A percentile compares a stretch with the other conserved stretches of the same genome.
phyloP scores from a whole-genome alignment of 2,113 vertebrate species.

The Pollachius pollachius region DNA sequence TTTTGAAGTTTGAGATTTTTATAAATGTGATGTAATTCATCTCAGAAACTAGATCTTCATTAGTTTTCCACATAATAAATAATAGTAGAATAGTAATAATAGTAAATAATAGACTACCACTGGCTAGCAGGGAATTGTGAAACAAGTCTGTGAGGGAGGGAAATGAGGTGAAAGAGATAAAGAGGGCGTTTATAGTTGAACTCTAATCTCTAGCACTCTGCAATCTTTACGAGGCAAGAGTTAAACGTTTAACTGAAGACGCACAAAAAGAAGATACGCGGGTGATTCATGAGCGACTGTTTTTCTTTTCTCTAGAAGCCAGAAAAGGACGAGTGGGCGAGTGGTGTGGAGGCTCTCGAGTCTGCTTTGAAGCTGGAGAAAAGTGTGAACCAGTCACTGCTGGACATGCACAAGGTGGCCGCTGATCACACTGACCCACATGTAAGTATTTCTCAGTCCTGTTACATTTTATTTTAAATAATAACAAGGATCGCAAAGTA shows the following conservation, averaged over 20 bases:
- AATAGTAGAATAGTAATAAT: too few species aligned
- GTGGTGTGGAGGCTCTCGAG: slow-evolving; percentile 87
- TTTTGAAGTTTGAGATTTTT: not conserved
- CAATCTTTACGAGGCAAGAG: slow-evolving; percentile 40
- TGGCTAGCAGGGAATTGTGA: not conserved
- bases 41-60: not conserved
- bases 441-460: slow-evolving; percentile 72
- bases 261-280: not conserved
- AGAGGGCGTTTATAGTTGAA: slow-evolving; percentile 28
- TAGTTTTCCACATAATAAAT: not conserved
- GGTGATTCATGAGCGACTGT: slow-evolving; percentile 10
- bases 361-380: slow-evolving; percentile 87
- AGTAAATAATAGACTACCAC: too few species aligned
- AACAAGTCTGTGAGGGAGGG: not conserved
- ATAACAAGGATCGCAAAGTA: not conserved
- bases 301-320: slow-evolving; percentile 73
- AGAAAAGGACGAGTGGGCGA: slow-evolving; percentile 94
- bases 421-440: slow-evolving; percentile 91
- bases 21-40: not conserved
- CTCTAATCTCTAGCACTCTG: not conserved
- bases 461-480: not conserved
- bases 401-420: slow-evolving; percentile 91
- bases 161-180: slow-evolving; percentile 37
- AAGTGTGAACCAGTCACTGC: slow-evolving; percentile 82
- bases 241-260: not conserved